Base-by-base conservation (phyloP, 2,797 vertebrate species). In the Alfaro cultratus region DNA sequence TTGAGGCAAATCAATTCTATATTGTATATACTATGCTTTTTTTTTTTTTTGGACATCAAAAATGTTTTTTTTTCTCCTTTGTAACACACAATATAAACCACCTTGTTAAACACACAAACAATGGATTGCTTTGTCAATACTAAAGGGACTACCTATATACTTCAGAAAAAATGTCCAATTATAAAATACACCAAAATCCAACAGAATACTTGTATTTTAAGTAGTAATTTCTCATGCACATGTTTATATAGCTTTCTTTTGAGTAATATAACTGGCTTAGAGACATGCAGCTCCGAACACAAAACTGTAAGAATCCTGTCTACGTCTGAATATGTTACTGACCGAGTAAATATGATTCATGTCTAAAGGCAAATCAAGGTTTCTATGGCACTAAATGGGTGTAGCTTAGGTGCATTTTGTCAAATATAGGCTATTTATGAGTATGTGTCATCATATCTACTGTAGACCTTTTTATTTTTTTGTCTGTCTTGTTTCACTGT, bases 361-460 rank as follows among this genome's bases (percentile, higher is more conserved):
- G 90, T 94, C 93, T 95, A 94, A 95, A 95, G 94, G 94, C 94
- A 95, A 95, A 94, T 93, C 92, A 94, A 94, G 94, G 93, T 94
- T 94, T 95, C 93, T 94, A 95, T 95, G 94, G 95, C 95, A 95
- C 95, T 95, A 95, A 94, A 94, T 94, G 93, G 94, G 92, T 93
- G 92, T 95, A 92, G 91, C 90, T 93, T 94, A 94, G 93, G 93
- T 95, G 93, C 91, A 92, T 93, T 88, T 89, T 90, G 91, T 92
- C 93, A 92, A 91, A 93, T 93, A 94, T 88, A 93, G 93, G 92
- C 92, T 94, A 91, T 93, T 91, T 87, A 91, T 72, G 81, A 89
- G 84, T 90, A 84, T 85, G 90, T 84, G 88, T 93, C 86, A 91
- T 88, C 90, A 47, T 78, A 88, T 92, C 92, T 88, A 90, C 88